Conservation (phyloP, 1,140 invertebrate species). For the Drosophila eugracilis region DNA sequence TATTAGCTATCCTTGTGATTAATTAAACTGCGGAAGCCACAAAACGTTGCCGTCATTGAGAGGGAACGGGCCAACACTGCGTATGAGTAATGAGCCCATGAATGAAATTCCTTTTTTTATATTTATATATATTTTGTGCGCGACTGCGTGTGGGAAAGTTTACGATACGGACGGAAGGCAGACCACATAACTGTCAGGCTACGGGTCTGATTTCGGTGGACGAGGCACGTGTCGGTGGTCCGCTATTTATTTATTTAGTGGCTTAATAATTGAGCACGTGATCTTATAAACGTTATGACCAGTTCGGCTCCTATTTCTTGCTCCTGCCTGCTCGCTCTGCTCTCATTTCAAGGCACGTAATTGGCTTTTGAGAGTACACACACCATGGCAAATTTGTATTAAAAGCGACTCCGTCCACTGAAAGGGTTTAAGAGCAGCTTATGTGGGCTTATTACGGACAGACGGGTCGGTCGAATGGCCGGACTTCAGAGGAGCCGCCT, state of each 20-base stretch:
- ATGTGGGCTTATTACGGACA: slow-evolving; percentile 71
- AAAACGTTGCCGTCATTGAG: slow-evolving; percentile 54
- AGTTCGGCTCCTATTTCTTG: slow-evolving; percentile 40
- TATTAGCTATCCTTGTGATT: slow-evolving; percentile 57
- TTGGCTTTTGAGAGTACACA: slow-evolving; percentile 75
- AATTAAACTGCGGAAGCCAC: slow-evolving; percentile 65
- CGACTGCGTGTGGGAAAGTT: slow-evolving; percentile 32
- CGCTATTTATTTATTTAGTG: slow-evolving; percentile 80
- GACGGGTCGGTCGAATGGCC: slow-evolving; percentile 5
- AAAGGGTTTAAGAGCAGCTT: slow-evolving; percentile 76
- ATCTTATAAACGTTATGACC: slow-evolving; percentile 77
- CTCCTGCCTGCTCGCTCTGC: slow-evolving; percentile 27
- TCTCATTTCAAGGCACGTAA: slow-evolving; percentile 75
- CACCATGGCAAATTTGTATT: slow-evolving; percentile 72
- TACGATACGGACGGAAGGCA: slow-evolving; percentile 32
- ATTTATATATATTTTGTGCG: slow-evolving; percentile 27
- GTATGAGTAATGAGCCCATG: slow-evolving; percentile 73
- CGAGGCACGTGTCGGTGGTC: slow-evolving; percentile 68
- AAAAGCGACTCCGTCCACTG: slow-evolving; percentile 60
- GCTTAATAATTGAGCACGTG: slow-evolving; percentile 82
- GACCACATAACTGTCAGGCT: slow-evolving; percentile 38
- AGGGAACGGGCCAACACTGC: slow-evolving; percentile 33
- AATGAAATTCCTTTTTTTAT: slow-evolving; percentile 57
- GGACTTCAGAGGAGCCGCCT: slow-evolving; percentile 39
- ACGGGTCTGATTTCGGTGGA: slow-evolving; percentile 10